These are phyloP conservation scores for Galerucella pusilla DNA, from an alignment of 2,888 invertebrate genomes.

Conservation along the genomic window DNA sequence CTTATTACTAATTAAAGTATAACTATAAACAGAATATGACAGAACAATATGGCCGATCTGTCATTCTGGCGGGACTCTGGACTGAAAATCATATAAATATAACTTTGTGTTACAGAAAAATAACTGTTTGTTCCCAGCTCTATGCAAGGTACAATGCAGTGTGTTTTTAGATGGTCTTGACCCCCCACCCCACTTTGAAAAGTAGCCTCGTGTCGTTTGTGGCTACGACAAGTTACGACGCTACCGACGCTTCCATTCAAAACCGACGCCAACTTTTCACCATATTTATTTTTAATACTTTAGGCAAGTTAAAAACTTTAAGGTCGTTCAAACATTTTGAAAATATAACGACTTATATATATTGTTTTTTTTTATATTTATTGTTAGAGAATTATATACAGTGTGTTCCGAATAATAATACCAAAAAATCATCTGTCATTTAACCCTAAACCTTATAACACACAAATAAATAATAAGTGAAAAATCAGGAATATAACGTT, in stretches of 20 bases:
- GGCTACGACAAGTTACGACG: conserved; percentile 11
- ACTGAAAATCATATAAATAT: background rate
- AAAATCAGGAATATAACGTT: too few relatives aligned
- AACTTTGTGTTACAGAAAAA: conserved; percentile 2
- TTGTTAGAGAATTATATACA: too few relatives aligned
- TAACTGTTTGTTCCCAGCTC: conserved; percentile 9
- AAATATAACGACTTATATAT: background rate
- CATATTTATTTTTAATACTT: conserved; percentile 19
- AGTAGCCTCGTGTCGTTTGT: conserved; percentile 4
- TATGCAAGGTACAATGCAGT: conserved; percentile 10
- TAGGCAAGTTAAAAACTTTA: conserved; percentile 3
- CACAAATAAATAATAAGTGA: too few relatives aligned
- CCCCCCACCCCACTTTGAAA: conserved; percentile 22
- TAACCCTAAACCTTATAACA: too few relatives aligned
- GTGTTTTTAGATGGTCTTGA: conserved; percentile 23
- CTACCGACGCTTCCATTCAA: conserved; percentile 25
- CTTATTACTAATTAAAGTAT: too few relatives aligned
- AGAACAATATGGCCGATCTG: too few relatives aligned
- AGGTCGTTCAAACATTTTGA: background rate
- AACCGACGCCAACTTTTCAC: conserved; percentile 14
- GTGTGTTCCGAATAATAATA: background rate
- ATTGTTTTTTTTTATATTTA: background rate
- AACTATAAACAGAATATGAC: too few relatives aligned
- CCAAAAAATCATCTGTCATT: background rate
- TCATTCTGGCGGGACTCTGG: background rate